phyloP scores from a whole-genome alignment of 2,888 invertebrate genomes.

The Drosophila atroscutellata region DNA sequence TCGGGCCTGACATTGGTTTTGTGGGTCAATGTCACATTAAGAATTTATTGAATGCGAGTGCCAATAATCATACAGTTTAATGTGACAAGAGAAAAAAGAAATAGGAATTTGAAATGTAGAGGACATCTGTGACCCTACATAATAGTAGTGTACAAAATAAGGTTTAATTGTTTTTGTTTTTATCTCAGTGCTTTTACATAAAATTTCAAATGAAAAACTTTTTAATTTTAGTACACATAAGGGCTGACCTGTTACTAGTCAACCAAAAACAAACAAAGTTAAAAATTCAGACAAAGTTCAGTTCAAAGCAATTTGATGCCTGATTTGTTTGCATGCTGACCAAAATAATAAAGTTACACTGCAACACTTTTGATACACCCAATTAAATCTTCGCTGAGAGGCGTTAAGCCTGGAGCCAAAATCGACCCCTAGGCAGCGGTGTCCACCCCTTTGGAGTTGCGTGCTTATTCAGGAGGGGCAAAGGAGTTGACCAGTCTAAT shows the following conservation, averaged over 20 bases:
- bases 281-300: constrained; percentile 12
- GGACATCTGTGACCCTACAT: neutral
- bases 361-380: constrained; percentile 64
- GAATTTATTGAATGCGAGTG: constrained; percentile 64
- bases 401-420: constrained; percentile 26
- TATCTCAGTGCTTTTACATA: neutral
- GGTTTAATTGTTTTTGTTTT: neutral
- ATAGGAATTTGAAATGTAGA: neutral
- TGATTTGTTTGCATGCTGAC: constrained; percentile 63
- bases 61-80: constrained; percentile 69
- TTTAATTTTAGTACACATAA: constrained; percentile 4
- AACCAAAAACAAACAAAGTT: constrained; percentile 24
- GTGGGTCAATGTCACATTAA: constrained; percentile 71
- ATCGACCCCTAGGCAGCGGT: constrained; percentile 63
- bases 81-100: constrained; percentile 19
- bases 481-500: constrained; percentile 75
- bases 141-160: neutral
- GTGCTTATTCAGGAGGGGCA: constrained; percentile 46
- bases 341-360: constrained; percentile 74
- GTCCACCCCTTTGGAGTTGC: constrained; percentile 48
- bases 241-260: constrained; percentile 30
- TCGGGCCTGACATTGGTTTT: constrained; percentile 45
- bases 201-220: neutral
- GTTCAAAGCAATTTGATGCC: constrained; percentile 65
- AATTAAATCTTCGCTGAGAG: constrained; percentile 54